phyloP scores from a whole-genome alignment of 1,140 invertebrate genomes.

The Trachymyrmex septentrionalis region DNA sequence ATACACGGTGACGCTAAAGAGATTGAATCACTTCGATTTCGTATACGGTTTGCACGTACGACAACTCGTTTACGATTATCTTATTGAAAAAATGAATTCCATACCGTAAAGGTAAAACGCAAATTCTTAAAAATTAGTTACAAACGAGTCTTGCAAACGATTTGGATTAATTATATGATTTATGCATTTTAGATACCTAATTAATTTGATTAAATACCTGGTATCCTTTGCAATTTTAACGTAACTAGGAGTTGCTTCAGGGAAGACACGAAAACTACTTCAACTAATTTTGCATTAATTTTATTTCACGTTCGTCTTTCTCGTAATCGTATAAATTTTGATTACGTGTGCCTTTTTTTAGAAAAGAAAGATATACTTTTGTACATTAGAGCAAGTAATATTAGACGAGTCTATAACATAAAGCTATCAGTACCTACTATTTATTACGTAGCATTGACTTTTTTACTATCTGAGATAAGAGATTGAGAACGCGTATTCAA shows the following conservation, averaged over 20 bases:
- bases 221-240: background rate
- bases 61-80: slow-evolving; percentile 37
- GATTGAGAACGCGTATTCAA: slow-evolving; percentile 56
- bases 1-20: slow-evolving; percentile 27
- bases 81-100: slow-evolving; percentile 51
- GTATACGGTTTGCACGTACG: slow-evolving; percentile 7
- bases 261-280: slow-evolving; percentile 5
- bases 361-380: slow-evolving; percentile 21
- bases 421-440: slow-evolving; percentile 42
- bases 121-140: background rate
- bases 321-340: slow-evolving; percentile 34
- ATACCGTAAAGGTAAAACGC: slow-evolving; percentile 24
- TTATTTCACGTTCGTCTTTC: slow-evolving; percentile 28
- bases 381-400: slow-evolving; percentile 30
- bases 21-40: slow-evolving; percentile 60
- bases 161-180: background rate
- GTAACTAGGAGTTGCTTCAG: background rate
- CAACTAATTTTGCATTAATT: background rate
- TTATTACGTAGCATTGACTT: slow-evolving; percentile 43
- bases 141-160: background rate
- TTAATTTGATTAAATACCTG: background rate
- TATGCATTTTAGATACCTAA: background rate
- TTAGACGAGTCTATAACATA: slow-evolving; percentile 43
- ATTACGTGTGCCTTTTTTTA: slow-evolving; percentile 25
- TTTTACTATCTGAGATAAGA: slow-evolving; percentile 41